These are phyloP conservation scores for Mico argentatus DNA, from an alignment of 2,797 vertebrate species.

Conservation along the genomic window DNA sequence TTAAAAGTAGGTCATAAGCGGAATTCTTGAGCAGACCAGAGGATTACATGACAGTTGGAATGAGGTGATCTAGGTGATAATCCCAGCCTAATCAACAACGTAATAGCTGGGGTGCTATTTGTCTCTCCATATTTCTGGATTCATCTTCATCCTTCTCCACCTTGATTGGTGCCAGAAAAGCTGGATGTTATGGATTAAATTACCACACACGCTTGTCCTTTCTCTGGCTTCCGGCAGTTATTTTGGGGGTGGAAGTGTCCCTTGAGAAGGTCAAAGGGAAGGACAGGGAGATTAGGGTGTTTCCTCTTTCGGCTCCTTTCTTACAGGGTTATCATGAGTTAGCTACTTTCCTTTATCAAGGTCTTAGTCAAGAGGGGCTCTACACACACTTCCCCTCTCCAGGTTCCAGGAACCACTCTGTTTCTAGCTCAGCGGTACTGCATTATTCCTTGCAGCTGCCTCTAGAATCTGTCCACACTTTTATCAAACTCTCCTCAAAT, in stretches of 20 bases:
- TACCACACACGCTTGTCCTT: neutral
- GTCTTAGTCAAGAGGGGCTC: neutral
- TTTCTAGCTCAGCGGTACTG: neutral
- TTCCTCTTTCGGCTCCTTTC: neutral
- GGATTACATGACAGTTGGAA: neutral
- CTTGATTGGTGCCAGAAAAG: neutral
- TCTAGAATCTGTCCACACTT: neutral
- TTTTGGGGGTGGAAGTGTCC: neutral
- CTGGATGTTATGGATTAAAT: neutral
- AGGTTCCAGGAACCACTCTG: neutral
- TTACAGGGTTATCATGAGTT: neutral
- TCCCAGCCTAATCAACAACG: neutral
- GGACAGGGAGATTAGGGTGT: neutral
- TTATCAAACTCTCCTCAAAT: neutral
- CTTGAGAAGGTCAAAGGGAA: neutral
- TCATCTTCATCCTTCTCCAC: neutral
- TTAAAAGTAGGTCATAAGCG: constrained; percentile 25
- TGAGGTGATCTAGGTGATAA: neutral
- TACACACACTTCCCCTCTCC: neutral
- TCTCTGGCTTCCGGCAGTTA: neutral
- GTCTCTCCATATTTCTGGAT: neutral
- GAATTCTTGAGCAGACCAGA: neutral
- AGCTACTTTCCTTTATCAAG: neutral
- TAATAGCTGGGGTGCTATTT: neutral
- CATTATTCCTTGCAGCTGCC: neutral